A percentile compares a stretch with the other conserved stretches of the same genome.
Evolutionary conservation across 2,797 vertebrate genomes (phyloP).

Genomic region (Channa striata): DNA sequence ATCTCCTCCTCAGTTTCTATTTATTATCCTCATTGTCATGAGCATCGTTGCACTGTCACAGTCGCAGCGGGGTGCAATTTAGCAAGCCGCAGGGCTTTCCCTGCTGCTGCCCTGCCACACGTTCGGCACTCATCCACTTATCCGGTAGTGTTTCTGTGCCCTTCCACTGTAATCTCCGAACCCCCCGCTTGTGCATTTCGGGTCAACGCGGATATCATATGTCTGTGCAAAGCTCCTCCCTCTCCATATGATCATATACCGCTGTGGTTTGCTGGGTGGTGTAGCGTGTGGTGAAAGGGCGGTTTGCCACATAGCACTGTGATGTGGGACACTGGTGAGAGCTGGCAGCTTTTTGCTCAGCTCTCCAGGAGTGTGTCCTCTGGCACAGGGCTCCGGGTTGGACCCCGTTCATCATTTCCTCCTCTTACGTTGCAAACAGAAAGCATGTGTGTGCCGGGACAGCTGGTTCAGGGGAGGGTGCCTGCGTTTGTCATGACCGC

Average conservation of each 20-base stretch:
- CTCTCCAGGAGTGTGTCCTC: conserved; percentile 46
- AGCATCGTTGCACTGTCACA: conserved; percentile 68
- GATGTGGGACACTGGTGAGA: conserved; percentile 75
- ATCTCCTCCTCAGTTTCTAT: conserved; percentile 80
- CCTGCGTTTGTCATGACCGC: conserved; percentile 56
- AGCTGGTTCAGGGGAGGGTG: conserved; percentile 53
- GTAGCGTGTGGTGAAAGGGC: conserved; percentile 64
- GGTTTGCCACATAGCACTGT: conserved; percentile 66
- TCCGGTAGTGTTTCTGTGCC: conserved; percentile 42
- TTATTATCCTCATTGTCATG: conserved; percentile 79
- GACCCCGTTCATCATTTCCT: conserved; percentile 53
- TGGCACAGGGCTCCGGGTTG: conserved; percentile 16
- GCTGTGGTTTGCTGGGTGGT: conserved; percentile 70
- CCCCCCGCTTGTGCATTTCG: conserved; percentile 34
- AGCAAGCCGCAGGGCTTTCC: conserved; percentile 60
- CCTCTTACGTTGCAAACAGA: conserved; percentile 42
- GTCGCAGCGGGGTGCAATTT: conserved; percentile 75
- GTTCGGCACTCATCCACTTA: conserved; percentile 54
- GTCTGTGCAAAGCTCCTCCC: conserved; percentile 40
- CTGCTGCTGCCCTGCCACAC: conserved; percentile 55
- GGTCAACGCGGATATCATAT: conserved; percentile 53
- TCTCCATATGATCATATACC: conserved; percentile 49
- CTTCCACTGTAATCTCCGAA: conserved; percentile 50
- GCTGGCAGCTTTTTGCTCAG: conserved; percentile 57
- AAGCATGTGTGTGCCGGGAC: conserved; percentile 48